Evolutionary conservation across 2,888 invertebrate species (phyloP).

Genomic region (Deilephila elpenor): DNA sequence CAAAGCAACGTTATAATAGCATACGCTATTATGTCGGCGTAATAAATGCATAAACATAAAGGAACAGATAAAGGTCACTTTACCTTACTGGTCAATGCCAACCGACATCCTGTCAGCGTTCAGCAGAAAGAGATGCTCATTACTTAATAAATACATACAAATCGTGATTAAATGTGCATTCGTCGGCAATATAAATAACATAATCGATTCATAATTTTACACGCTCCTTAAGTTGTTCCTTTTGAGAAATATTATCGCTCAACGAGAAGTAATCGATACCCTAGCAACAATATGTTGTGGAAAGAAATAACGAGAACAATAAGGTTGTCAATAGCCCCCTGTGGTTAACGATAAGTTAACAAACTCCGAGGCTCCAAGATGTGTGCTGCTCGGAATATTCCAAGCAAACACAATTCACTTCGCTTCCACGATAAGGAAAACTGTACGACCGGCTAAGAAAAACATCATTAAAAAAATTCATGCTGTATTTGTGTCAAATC

Average conservation of each 20-base stretch:
- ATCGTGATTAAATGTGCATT: constrained; percentile 8
- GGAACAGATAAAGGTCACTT: constrained; percentile 22
- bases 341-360: constrained; percentile 55
- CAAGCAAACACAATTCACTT: constrained; percentile 31
- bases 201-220: not conserved
- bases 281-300: not conserved
- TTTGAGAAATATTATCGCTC: constrained; percentile 6
- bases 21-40: not conserved
- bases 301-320: constrained; percentile 28
- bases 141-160: constrained; percentile 11
- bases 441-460: constrained; percentile 6
- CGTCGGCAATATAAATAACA: not conserved
- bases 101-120: constrained; percentile 16
- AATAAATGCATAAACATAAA: constrained; percentile 20
- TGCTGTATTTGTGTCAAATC: constrained; percentile 6
- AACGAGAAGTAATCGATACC: not conserved
- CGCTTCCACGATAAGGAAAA: constrained; percentile 24
- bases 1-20: not conserved
- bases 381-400: constrained; percentile 47
- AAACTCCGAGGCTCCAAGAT: constrained; percentile 41
- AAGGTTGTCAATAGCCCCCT: constrained; percentile 28
- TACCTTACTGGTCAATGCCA: constrained; percentile 28
- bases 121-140: constrained; percentile 29
- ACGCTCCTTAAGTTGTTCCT: not conserved
- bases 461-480: constrained; percentile 28